phyloP scores from a whole-genome alignment of 2,888 invertebrate species.

The Perdita meconis region DNA sequence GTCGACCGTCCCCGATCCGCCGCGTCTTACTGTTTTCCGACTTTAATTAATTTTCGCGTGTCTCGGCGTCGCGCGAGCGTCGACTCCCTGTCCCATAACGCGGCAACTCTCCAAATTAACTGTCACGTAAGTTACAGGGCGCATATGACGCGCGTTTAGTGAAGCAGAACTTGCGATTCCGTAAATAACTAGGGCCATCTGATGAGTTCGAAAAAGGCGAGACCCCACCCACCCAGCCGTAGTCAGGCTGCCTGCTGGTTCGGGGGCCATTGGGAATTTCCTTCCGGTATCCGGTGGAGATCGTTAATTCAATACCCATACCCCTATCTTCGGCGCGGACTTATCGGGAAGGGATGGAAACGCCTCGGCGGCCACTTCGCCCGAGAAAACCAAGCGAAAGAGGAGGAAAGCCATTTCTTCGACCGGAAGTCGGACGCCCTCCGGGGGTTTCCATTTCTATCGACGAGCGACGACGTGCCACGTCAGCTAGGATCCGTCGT shows the following conservation, averaged over 20 bases:
- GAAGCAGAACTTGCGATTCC: not conserved
- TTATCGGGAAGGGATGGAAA: conserved; percentile 66
- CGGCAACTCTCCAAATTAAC: conserved; percentile 13
- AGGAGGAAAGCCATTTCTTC: conserved; percentile 73
- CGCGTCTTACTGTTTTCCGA: conserved; percentile 48
- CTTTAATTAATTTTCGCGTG: conserved; percentile 52
- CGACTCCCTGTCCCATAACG: conserved; percentile 12
- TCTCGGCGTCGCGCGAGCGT: conserved; percentile 5
- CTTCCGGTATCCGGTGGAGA: conserved; percentile 73
- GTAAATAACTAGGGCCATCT: conserved; percentile 15
- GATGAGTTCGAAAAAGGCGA: conserved; percentile 12
- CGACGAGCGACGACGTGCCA: conserved; percentile 77
- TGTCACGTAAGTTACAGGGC: conserved; percentile 39
- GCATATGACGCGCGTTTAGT: conserved; percentile 6
- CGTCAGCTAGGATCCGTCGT: conserved; percentile 77
- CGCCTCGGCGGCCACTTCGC: conserved; percentile 57
- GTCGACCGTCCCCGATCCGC: not conserved
- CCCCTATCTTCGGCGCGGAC: conserved; percentile 38
- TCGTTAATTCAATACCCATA: conserved; percentile 73
- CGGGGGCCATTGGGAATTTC: conserved; percentile 47
- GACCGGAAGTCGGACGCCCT: conserved; percentile 78
- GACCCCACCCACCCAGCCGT: not conserved
- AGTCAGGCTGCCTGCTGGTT: too few relatives aligned
- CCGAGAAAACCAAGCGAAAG: conserved; percentile 55
- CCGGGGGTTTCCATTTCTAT: conserved; percentile 65